Conservation (phyloP, 1,140 invertebrate species). For the Limonius californicus region DNA sequence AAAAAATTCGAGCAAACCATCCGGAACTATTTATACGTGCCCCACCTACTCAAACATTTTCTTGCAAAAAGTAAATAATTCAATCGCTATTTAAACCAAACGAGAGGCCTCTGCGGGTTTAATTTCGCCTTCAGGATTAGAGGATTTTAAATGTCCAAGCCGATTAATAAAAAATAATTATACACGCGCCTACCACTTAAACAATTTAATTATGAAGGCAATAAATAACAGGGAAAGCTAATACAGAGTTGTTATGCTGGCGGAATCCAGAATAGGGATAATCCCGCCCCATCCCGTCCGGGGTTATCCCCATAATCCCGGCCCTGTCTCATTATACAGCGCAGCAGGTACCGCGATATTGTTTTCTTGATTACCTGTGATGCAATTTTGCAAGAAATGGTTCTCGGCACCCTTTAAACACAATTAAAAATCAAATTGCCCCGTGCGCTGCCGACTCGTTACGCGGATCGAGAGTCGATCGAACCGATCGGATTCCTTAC, state of each 20-base stretch:
- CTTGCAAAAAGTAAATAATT: too few relatives aligned
- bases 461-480: too few relatives aligned
- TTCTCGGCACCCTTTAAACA: not conserved
- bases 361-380: slow-evolving; percentile 43
- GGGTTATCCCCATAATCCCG: slow-evolving; percentile 29
- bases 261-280: slow-evolving; percentile 32
- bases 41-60: too few relatives aligned
- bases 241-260: slow-evolving; percentile 20
- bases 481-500: not conserved
- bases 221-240: slow-evolving; percentile 29
- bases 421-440: not conserved
- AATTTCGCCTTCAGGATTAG: too few relatives aligned
- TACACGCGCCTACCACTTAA: slow-evolving; percentile 1
- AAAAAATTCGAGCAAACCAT: not conserved
- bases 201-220: slow-evolving; percentile 24
- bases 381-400: not conserved
- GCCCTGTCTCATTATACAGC: slow-evolving; percentile 40
- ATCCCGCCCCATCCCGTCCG: slow-evolving; percentile 27
- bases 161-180: too few relatives aligned
- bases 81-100: too few relatives aligned
- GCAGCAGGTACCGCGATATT: slow-evolving; percentile 40
- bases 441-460: too few relatives aligned
- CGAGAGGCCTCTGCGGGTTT: not conserved
- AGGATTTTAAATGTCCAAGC: too few relatives aligned
- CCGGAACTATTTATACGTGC: not conserved